Evolutionary conservation across 2,888 invertebrate species (phyloP).

Genomic region (Synergus gifuensis): DNA sequence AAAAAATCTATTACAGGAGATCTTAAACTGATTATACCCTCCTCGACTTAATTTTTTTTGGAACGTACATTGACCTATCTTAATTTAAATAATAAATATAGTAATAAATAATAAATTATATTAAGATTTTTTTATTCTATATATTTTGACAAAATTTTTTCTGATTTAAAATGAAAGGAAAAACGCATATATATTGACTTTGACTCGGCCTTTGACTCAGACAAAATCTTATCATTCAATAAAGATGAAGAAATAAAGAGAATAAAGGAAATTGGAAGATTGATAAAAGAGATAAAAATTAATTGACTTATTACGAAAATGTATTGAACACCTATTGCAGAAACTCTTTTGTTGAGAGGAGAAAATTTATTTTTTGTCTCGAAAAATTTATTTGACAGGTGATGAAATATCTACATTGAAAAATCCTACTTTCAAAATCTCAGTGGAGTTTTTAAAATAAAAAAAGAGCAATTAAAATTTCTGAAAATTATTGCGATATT

Average conservation of each 20-base stretch:
- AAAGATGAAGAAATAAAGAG: background rate
- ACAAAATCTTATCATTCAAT: background rate
- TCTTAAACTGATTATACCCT: constrained; percentile 46
- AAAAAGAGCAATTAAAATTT: constrained; percentile 44
- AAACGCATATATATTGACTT: background rate
- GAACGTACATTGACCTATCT: background rate
- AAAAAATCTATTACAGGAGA: constrained; percentile 46
- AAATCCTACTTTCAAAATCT: background rate
- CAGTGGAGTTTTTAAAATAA: constrained; percentile 46
- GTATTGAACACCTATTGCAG: background rate
- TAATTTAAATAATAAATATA: background rate
- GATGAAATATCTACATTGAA: background rate
- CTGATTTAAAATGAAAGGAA: background rate
- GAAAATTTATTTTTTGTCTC: background rate
- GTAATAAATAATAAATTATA: too few relatives aligned
- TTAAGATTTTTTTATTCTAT: background rate
- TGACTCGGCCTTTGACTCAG: background rate
- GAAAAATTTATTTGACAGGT: background rate
- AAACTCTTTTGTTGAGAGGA: background rate
- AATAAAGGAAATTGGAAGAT: background rate
- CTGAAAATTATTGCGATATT: too few relatives aligned
- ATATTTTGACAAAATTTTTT: background rate
- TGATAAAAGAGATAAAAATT: background rate
- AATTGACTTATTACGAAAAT: background rate
- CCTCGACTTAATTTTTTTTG: background rate